phyloP scores from a whole-genome alignment of 2,113 vertebrate species.

The Petrocephalus zakoni region DNA sequence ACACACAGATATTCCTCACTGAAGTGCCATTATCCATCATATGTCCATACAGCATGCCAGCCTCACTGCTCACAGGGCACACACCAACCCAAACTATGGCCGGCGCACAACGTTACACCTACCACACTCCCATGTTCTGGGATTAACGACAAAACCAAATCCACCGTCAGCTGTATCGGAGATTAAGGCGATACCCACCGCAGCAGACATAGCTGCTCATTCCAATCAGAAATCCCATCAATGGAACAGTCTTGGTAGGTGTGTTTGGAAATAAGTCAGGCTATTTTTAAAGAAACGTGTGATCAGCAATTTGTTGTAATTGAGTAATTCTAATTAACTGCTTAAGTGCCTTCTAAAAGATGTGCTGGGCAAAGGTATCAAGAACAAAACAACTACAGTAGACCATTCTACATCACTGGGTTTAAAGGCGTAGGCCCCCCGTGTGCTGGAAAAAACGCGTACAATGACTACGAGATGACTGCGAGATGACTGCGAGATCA shows the following conservation, averaged over 20 bases:
- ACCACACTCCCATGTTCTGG: conserved; percentile 23
- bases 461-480: not conserved
- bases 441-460: not conserved
- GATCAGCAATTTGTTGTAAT: not conserved
- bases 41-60: not conserved
- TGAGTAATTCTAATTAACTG: not conserved
- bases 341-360: not conserved
- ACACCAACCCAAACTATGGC: not conserved
- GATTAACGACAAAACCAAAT: conserved; percentile 55
- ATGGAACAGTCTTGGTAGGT: not conserved
- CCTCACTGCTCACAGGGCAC: not conserved
- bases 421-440: not conserved
- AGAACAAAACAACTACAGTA: not conserved
- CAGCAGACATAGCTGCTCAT: conserved; percentile 25
- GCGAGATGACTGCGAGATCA: too few species aligned
- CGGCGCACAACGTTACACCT: conserved; percentile 30
- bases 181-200: conserved; percentile 46
- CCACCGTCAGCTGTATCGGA: conserved; percentile 43
- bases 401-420: not conserved
- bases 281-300: not conserved
- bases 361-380: not conserved
- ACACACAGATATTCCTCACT: not conserved
- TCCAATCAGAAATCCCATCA: conserved; percentile 18
- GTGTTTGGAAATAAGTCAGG: not conserved
- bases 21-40: not conserved